These are phyloP conservation scores for Colletes latitarsis DNA, from an alignment of 1,140 invertebrate genomes.

Conservation along the genomic window DNA sequence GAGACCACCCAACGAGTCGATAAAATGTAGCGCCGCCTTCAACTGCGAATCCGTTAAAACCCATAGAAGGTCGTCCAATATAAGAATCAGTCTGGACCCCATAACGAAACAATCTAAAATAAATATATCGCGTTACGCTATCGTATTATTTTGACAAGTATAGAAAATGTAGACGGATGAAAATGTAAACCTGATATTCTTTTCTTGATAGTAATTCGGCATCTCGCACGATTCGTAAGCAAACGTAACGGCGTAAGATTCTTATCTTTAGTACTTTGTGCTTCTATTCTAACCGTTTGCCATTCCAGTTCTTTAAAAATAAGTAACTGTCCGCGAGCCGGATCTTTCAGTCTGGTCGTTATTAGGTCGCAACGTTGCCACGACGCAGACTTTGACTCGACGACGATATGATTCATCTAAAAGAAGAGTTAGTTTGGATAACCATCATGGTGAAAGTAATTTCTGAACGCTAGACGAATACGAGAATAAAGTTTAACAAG, in stretches of 20 bases:
- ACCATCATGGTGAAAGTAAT: background rate
- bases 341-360: constrained; percentile 94
- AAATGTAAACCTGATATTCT: constrained; percentile 92
- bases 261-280: constrained; percentile 90
- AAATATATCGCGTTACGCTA: constrained; percentile 15
- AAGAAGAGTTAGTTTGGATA: constrained; percentile 22
- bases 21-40: constrained; percentile 96
- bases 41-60: constrained; percentile 98
- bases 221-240: constrained; percentile 96
- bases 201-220: constrained; percentile 98
- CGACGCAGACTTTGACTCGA: constrained; percentile 95
- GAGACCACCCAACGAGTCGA: constrained; percentile 93
- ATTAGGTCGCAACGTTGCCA: constrained; percentile 93
- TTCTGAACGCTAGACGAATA: background rate
- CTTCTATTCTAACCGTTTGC: constrained; percentile 97
- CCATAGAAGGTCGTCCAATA: constrained; percentile 98
- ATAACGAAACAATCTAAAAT: constrained; percentile 94
- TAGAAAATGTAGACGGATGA: background rate
- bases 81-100: constrained; percentile 94
- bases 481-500: background rate
- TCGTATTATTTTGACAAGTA: background rate
- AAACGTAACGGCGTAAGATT: constrained; percentile 94
- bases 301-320: constrained; percentile 99
- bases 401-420: constrained; percentile 93
- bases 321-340: constrained; percentile 92